Evolutionary conservation across 2,888 invertebrate species (phyloP).

Genomic region (Drosophila ustulata): DNA sequence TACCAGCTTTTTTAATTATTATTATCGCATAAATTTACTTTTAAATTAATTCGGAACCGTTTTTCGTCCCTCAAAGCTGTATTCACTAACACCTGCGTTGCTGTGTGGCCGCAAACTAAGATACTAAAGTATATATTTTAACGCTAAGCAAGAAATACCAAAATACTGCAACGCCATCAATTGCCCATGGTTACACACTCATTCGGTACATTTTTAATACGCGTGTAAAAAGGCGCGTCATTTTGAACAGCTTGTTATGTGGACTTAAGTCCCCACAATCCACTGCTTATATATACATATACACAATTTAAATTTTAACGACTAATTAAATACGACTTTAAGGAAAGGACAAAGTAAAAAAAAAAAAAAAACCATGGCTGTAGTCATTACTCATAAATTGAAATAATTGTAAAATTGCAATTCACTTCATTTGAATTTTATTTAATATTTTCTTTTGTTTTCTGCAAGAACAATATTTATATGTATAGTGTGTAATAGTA

Average conservation of each 20-base stretch:
- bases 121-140: background rate
- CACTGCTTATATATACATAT: too few species aligned
- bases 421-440: slow-evolving; percentile 30
- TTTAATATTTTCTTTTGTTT: slow-evolving; percentile 47
- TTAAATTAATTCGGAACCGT: background rate
- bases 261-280: too few species aligned
- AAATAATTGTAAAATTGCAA: background rate
- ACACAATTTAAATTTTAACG: too few species aligned
- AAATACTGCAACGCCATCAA: background rate
- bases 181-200: background rate
- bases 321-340: too few species aligned
- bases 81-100: background rate
- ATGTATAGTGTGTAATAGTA: slow-evolving; percentile 51
- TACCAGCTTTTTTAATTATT: background rate
- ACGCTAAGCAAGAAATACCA: background rate
- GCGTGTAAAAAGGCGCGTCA: background rate
- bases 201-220: background rate
- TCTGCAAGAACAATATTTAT: slow-evolving; percentile 73
- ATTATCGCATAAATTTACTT: background rate
- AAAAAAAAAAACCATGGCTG: too few species aligned
- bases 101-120: background rate
- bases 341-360: too few species aligned
- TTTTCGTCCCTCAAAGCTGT: background rate
- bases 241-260: background rate
- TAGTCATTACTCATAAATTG: too few species aligned